Evolutionary conservation across 2,113 vertebrate genomes (phyloP).

Genomic region (Mus pahari): DNA sequence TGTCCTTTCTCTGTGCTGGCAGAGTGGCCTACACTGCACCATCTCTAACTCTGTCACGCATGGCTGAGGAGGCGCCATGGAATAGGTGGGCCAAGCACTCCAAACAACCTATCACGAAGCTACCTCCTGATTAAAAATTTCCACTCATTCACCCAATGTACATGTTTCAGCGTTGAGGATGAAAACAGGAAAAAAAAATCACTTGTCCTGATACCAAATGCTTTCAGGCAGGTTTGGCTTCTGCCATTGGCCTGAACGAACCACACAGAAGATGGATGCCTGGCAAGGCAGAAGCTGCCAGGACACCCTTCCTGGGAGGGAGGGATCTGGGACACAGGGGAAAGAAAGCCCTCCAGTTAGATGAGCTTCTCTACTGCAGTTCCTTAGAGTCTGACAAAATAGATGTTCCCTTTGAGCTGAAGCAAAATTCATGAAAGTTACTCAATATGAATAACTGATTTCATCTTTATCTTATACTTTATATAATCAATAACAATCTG

Average conservation of each 20-base stretch:
- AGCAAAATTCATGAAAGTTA: not conserved
- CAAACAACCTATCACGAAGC: constrained; percentile 51
- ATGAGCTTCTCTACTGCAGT: not conserved
- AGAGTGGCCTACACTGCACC: not conserved
- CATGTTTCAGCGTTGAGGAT: not conserved
- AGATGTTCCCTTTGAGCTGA: not conserved
- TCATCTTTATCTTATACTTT: constrained; percentile 15
- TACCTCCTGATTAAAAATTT: constrained; percentile 75
- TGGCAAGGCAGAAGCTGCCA: not conserved
- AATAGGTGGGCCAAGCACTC: constrained; percentile 43
- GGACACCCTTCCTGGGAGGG: not conserved
- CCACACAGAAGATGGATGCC: not conserved
- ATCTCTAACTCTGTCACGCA: constrained; percentile 36
- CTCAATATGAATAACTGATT: not conserved
- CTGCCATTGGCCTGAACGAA: constrained; percentile 24
- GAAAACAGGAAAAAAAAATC: constrained; percentile 72
- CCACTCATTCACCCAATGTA: constrained; percentile 53
- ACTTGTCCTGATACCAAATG: constrained; percentile 65
- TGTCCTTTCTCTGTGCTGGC: constrained; percentile 41
- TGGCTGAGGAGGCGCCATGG: constrained; percentile 26
- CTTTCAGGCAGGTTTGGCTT: not conserved
- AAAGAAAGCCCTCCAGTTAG: not conserved
- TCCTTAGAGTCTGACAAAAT: not conserved
- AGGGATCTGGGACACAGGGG: not conserved
- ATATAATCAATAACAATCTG: not conserved